phyloP scores from a whole-genome alignment of 2,797 vertebrate genomes.

The Crocidura indochinensis region DNA sequence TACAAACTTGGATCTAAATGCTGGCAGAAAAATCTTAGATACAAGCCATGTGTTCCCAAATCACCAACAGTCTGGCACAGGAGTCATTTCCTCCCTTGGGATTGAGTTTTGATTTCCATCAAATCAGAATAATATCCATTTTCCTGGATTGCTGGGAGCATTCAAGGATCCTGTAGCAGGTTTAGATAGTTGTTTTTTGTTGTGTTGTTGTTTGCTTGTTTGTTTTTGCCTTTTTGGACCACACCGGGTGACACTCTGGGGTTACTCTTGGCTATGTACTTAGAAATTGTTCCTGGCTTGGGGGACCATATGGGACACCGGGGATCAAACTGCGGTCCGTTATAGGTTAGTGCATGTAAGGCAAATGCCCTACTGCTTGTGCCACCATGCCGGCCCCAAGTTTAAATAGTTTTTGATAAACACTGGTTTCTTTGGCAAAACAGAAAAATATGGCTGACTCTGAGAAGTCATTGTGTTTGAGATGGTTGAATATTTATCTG shows the following conservation, averaged over 20 bases:
- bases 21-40: background rate
- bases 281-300: too few relatives aligned
- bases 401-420: constrained; percentile 16
- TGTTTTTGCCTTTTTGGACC: too few relatives aligned
- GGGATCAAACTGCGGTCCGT: too few relatives aligned
- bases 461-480: background rate
- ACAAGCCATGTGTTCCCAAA: background rate
- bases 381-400: background rate
- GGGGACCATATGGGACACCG: too few relatives aligned
- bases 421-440: constrained; percentile 11
- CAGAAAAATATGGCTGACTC: background rate
- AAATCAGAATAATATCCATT: constrained; percentile 9
- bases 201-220: too few relatives aligned
- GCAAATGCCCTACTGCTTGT: too few relatives aligned
- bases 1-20: background rate
- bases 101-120: constrained; percentile 6
- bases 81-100: constrained; percentile 37
- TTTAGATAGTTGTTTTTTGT: background rate
- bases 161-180: background rate
- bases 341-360: too few relatives aligned
- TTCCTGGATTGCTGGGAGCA: background rate
- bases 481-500: background rate
- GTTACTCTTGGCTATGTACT: too few relatives aligned
- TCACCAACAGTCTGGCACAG: background rate
- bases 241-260: too few relatives aligned